Evolutionary conservation across 1,140 invertebrate genomes (phyloP), one percentile per base, ranked within the genome.

Genomic region (Hormaphis cornu): DNA sequence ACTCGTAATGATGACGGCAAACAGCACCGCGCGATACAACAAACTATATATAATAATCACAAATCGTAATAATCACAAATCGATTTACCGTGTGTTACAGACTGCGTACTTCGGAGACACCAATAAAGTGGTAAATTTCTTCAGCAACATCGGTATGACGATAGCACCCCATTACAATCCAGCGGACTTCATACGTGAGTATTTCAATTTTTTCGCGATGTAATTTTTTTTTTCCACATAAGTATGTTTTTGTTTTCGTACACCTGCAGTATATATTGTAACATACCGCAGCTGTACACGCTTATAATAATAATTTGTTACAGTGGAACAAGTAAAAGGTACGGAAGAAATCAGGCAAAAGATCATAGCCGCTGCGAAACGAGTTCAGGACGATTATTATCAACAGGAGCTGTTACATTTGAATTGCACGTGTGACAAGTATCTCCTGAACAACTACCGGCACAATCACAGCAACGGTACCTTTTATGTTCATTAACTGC

Each of bases 121-220:
- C n/a, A 80, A 83, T 66, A 85, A 87, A 76, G 87, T 91, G 56
- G 84, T 90, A 22, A 83, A 88, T 71, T 89, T 89, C 76, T 92
- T 93, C 75, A 82, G 83, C 71, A 82, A 80, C 69, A 83, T 91
- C 54, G 89, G 88, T 66, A 82, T 91, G 44, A 83, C 85, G 46
- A 85, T 91, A 71, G 81, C 87, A 74, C 85, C 87, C 3, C 87
- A 91, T 77, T 92, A 91, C 76, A 92, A 92, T 80, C 90, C 90
- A 22, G 90, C 90, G 1, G 90, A 93, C 78, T 91, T 91, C 77
- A 89, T 92, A 74, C 80, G 89, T 92, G 82, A 87, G 88, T 84
- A n/a, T n/a, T n/a, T n/a, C n/a, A n/a, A n/a, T n/a, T n/a, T n/a
- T n/a, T n/a, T n/a, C n/a, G n/a, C n/a, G n/a, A n/a, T n/a, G n/a